These are phyloP conservation scores for Gallinago jamesoni DNA, from an alignment of 2,113 vertebrate species.

Conservation along the genomic window DNA sequence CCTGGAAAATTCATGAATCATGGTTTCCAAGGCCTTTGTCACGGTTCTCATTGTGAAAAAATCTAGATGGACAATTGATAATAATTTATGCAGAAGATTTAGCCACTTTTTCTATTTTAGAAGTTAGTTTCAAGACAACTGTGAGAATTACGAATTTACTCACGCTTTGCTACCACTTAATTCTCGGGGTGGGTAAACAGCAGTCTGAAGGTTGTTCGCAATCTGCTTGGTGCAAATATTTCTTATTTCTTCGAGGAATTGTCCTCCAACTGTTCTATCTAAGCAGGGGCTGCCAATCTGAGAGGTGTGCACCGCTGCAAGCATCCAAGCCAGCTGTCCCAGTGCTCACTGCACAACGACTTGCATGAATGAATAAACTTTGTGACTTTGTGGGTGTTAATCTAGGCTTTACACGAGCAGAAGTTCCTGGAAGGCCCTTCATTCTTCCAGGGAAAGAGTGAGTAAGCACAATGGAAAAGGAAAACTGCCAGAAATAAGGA, in stretches of 20 bases:
- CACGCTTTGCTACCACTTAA: background rate
- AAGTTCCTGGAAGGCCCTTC: background rate
- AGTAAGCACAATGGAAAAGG: background rate
- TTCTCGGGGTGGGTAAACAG: background rate
- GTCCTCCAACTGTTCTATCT: background rate
- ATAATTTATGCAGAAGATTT: conserved; percentile 6
- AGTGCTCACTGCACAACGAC: background rate
- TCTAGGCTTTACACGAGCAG: background rate
- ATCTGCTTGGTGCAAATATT: background rate
- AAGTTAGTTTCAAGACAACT: background rate
- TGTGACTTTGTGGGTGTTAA: background rate
- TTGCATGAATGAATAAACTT: background rate
- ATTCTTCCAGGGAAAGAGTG: background rate
- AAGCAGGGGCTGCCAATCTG: background rate
- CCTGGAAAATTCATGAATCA: conserved; percentile 41
- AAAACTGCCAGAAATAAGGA: background rate
- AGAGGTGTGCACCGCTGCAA: background rate
- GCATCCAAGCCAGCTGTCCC: background rate
- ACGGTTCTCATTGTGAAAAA: background rate
- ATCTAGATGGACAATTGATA: conserved; percentile 1
- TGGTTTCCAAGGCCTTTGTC: conserved; percentile 55
- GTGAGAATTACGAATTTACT: background rate
- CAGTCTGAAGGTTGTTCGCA: background rate
- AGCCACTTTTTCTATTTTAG: background rate
- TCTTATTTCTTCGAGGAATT: background rate